Evolutionary conservation across 2,113 vertebrate species (phyloP).

Genomic region (Hippoglossus stenolepis): DNA sequence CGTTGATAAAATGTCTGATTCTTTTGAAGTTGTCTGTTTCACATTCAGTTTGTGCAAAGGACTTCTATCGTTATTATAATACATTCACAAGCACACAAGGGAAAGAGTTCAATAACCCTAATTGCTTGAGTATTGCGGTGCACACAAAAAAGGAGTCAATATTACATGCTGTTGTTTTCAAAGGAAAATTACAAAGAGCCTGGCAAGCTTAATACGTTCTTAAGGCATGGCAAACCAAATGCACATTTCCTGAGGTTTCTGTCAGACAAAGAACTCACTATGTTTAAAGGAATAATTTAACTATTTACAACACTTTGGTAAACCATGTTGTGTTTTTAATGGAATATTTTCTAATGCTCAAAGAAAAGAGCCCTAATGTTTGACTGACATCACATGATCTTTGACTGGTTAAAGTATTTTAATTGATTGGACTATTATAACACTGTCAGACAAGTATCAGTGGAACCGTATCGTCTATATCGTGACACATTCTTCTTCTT

Average conservation of each 20-base stretch:
- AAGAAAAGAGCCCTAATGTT: not conserved
- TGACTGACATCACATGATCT: constrained; percentile 5
- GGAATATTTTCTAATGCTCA: constrained; percentile 6
- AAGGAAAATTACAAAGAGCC: constrained; percentile 11
- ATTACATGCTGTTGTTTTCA: constrained; percentile 42
- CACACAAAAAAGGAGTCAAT: constrained; percentile 21
- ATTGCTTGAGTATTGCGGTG: constrained; percentile 8
- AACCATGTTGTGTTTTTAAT: constrained; percentile 19
- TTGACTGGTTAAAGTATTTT: not conserved
- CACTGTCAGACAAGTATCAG: not conserved
- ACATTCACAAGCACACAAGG: constrained; percentile 2
- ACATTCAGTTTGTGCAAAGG: not conserved
- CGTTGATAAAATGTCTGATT: not conserved
- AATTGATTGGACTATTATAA: not conserved
- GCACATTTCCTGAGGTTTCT: constrained; percentile 57
- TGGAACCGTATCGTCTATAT: not conserved
- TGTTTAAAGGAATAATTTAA: constrained; percentile 42
- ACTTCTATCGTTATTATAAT: not conserved
- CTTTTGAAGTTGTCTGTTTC: constrained; percentile 10
- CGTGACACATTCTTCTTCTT: no score
- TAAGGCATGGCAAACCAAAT: constrained; percentile 53
- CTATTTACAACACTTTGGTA: constrained; percentile 8
- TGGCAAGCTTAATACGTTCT: constrained; percentile 32
- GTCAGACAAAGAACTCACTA: constrained; percentile 32
- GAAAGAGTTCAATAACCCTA: constrained; percentile 8